Evolutionary conservation across 1,140 invertebrate species (phyloP), one percentile per base, ranked within the genome.

Genomic region (Musca domestica): DNA sequence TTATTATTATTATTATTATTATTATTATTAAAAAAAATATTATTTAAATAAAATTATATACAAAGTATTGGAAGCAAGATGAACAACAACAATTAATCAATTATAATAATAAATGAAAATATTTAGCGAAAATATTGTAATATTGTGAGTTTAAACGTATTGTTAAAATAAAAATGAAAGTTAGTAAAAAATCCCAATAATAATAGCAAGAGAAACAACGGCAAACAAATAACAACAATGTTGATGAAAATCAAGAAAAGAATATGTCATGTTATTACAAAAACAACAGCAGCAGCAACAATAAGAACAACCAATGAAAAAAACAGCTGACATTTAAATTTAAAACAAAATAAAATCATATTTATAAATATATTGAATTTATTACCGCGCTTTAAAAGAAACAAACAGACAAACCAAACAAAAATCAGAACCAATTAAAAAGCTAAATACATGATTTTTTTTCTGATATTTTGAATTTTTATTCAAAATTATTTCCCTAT

Each of bases 81-180:
- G n/a, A n/a, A n/a, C n/a, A n/a, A n/a, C n/a, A n/a, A n/a, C n/a
- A 69, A 47, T 66, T 69, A 68, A 52, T 22, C 15, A 27, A 47
- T n/a, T 30, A 61, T 34, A 41, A 22, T 64, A 19, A 49, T 65
- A 66, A 66, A 66, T 56, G n/a, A n/a, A 69, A 70, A 70, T 70
- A 70, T 70, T 67, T 70, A 70, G 69, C 69, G 19, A 61, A 70
- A 70, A 69, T 69, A 69, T 69, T 69, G 68, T 69, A 69, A 67
- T 67, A 69, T 70, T 70, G 69, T 70, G 69, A 69, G 69, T 70
- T 70, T 70, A 67, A 70, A 70, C 54, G 56, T 67, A 67, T 70
- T 70, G 69, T 70, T 70, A 66, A 66, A 70, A 63, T n/a, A n/a
- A n/a, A n/a, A n/a, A n/a, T n/a, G 23, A 23, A 67, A 61, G 52